phyloP scores from a whole-genome alignment of 1,140 invertebrate genomes.

The Laupala kohalensis region DNA sequence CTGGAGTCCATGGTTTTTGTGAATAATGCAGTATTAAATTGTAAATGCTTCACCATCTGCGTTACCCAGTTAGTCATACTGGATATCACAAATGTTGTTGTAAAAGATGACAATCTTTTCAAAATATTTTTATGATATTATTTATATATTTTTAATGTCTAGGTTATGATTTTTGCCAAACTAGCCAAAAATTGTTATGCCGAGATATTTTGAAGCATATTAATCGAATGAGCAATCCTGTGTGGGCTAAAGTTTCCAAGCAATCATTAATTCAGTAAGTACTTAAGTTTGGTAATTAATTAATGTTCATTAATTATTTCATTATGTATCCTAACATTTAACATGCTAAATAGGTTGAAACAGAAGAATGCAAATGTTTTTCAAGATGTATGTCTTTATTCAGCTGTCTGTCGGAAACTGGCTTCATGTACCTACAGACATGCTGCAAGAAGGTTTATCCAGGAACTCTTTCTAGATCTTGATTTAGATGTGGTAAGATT shows the following conservation, averaged over 20 bases:
- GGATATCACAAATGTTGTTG: no score
- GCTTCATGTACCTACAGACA: slow-evolving; percentile 69
- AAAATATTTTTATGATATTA: no score
- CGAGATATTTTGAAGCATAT: slow-evolving; percentile 46
- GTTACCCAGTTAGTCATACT: no score
- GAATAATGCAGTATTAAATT: no score
- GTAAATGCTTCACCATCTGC: no score
- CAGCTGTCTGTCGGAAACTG: slow-evolving; percentile 72
- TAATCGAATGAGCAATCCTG: slow-evolving; percentile 52
- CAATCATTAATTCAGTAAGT: slow-evolving; percentile 44
- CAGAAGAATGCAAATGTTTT: slow-evolving; percentile 73
- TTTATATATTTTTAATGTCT: no score
- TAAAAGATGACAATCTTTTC: no score
- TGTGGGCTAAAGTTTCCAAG: slow-evolving; percentile 48
- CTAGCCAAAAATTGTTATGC: slow-evolving; percentile 16
- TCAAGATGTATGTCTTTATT: slow-evolving; percentile 84
- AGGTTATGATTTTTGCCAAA: no score
- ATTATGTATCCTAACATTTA: background rate
- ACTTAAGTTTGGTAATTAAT: background rate
- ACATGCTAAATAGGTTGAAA: slow-evolving; percentile 47
- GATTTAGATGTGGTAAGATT: slow-evolving; percentile 48
- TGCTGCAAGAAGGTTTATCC: slow-evolving; percentile 71
- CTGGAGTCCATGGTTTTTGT: no score
- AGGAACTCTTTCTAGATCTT: slow-evolving; percentile 86
- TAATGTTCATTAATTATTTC: background rate